Evolutionary conservation across 2,888 invertebrate species (phyloP).

Genomic region (Pseudolycoriella hygida): DNA sequence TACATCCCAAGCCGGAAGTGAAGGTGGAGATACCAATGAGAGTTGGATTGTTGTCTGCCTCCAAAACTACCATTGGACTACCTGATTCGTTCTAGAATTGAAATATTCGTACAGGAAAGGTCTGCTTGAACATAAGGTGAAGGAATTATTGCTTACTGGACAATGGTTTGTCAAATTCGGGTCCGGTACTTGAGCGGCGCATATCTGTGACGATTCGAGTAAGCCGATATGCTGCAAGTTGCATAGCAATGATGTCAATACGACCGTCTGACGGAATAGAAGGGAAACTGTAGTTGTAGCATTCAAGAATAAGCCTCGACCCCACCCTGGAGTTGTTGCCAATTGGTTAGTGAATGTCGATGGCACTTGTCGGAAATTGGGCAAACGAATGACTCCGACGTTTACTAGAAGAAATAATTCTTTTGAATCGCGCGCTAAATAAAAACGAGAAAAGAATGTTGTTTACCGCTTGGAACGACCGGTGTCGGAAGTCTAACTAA

Average conservation of each 20-base stretch:
- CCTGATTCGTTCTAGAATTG: not conserved
- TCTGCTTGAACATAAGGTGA: too few species aligned
- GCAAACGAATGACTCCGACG: not conserved
- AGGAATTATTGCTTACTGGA: too few species aligned
- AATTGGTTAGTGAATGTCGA: not conserved
- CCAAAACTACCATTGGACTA: not conserved
- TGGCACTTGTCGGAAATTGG: not conserved
- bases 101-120: too few species aligned
- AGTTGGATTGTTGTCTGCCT: conserved; percentile 1
- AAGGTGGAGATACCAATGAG: not conserved
- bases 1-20: not conserved
- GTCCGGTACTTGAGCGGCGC: too few species aligned
- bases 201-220: too few species aligned
- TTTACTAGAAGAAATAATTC: not conserved
- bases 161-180: too few species aligned
- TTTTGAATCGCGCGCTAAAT: not conserved
- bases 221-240: too few species aligned
- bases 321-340: not conserved
- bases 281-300: too few species aligned
- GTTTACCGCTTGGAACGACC: not conserved
- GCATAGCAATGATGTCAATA: too few species aligned
- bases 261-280: too few species aligned
- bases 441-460: not conserved
- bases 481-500: not conserved
- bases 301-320: not conserved